Evolutionary conservation across 1,140 invertebrate species (phyloP).

Genomic region (Macrobrachium rosenbergii): DNA sequence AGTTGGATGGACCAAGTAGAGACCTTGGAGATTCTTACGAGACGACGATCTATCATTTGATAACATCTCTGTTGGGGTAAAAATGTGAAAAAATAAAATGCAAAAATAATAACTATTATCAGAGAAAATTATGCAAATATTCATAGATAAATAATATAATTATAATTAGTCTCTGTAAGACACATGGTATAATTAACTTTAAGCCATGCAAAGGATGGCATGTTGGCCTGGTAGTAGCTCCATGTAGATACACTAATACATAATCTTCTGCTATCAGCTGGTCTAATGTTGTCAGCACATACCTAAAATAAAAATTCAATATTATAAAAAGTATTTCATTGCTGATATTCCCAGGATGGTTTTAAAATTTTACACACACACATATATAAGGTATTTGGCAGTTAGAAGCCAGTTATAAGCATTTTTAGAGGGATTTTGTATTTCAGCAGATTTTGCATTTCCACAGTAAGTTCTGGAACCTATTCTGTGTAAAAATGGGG

Average conservation of each 20-base stretch:
- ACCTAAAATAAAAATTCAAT: slow-evolving; percentile 72
- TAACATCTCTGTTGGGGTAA: slow-evolving; percentile 78
- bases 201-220: slow-evolving; percentile 87
- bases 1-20: slow-evolving; percentile 92
- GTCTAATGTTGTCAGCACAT: slow-evolving; percentile 88
- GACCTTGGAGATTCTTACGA: slow-evolving; percentile 87
- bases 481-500: background rate
- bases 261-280: too few species aligned
- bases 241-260: slow-evolving; percentile 88
- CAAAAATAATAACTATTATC: background rate
- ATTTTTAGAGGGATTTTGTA: too few species aligned
- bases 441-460: too few species aligned
- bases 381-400: too few species aligned
- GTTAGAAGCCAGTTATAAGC: too few species aligned
- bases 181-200: slow-evolving; percentile 65
- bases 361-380: background rate
- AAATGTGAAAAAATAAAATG: slow-evolving; percentile 46
- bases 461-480: too few species aligned
- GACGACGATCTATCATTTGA: slow-evolving; percentile 81
- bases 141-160: background rate
- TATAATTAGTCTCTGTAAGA: background rate
- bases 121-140: background rate
- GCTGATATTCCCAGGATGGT: too few species aligned
- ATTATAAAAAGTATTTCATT: background rate
- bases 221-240: slow-evolving; percentile 80